These are phyloP conservation scores for Apantesis nais DNA, from an alignment of 2,888 invertebrate genomes.

Conservation along the genomic window DNA sequence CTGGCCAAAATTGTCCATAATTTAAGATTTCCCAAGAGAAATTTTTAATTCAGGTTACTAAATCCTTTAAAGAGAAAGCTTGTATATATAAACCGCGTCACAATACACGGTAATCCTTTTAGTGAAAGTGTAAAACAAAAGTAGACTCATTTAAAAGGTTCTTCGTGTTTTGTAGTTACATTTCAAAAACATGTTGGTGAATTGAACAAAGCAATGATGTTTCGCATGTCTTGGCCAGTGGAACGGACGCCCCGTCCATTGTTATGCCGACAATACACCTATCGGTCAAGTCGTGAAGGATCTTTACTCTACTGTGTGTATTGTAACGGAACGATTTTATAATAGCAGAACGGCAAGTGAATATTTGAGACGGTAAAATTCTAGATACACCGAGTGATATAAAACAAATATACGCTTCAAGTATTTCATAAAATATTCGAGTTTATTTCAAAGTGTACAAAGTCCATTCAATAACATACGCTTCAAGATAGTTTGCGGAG, in stretches of 20 bases:
- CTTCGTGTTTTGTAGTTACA: constrained; percentile 46
- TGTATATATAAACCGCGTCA: constrained; percentile 5
- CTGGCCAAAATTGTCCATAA: not conserved
- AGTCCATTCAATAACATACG: constrained; percentile 4
- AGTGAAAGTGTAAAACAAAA: constrained; percentile 42
- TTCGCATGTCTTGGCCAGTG: constrained; percentile 43
- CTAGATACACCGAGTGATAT: not conserved
- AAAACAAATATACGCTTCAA: not conserved
- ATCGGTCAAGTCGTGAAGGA: constrained; percentile 57
- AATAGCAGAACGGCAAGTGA: constrained; percentile 8
- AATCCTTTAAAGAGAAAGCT: constrained; percentile 21
- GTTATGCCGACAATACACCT: constrained; percentile 62
- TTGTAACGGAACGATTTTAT: constrained; percentile 41
- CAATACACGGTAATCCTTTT: constrained; percentile 20
- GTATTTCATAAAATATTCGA: not conserved
- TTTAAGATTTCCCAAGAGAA: constrained; percentile 4
- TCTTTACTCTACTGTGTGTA: constrained; percentile 44
- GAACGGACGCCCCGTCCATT: constrained; percentile 58
- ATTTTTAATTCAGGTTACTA: not conserved
- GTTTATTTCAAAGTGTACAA: constrained; percentile 14
- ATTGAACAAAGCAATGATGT: constrained; percentile 48
- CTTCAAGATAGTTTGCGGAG: constrained; percentile 12
- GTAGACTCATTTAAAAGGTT: constrained; percentile 49
- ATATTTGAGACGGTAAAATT: constrained; percentile 1
- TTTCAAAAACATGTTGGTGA: constrained; percentile 41